Base-by-base conservation (phyloP, 2,888 invertebrate species). In the Melanostoma scalare region DNA sequence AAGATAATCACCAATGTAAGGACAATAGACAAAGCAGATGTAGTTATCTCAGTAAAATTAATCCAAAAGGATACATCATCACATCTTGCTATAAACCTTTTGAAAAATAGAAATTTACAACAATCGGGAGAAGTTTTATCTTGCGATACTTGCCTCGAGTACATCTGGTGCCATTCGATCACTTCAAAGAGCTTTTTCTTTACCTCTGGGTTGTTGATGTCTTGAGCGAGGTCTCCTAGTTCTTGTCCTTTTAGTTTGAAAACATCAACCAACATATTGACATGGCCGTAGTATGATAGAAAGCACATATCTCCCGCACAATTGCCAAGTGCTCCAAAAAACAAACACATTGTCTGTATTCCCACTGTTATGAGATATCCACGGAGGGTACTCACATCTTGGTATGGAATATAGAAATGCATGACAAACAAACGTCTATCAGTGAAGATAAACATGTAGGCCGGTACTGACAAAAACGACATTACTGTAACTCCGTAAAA, bases 91-190 rank as follows among this genome's bases (percentile, higher is more conserved):
- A 67, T 2, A 35, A 35, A 82, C 9, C 82, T 78, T 9, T 9
- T 33, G 36, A 20, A 2, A 31, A 10, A 55, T 31, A 4, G 20
- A 1, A 58, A 6, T 31, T 46, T 20, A 44, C 5, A 3, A 8
- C 31, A n/a, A 33, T 35, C 38, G 3, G 3, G 3, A 38, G 3
- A 10, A n/a, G 10, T 52, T 8, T 8, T 38, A 10, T 55, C 31
- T 58, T 30, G 0, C 2, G 3, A 9, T 2, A 30, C 35, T 60
- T 79, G 86, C 86, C 48, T 33, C 6, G 74, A 42, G 58, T 82
- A 86, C 8, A 20, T 44, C 36, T 86, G 85, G 61, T 87, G 87
- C 86, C 86, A 86, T 38, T 82, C 35, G 1, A 86, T 58, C 38
- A 85, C 77, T 40, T 81, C 85, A 2, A 50, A 20, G 1, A 86